These are phyloP conservation scores for Syngnathus rostellatus DNA, from an alignment of 2,797 vertebrate genomes.

Conservation along the genomic window DNA sequence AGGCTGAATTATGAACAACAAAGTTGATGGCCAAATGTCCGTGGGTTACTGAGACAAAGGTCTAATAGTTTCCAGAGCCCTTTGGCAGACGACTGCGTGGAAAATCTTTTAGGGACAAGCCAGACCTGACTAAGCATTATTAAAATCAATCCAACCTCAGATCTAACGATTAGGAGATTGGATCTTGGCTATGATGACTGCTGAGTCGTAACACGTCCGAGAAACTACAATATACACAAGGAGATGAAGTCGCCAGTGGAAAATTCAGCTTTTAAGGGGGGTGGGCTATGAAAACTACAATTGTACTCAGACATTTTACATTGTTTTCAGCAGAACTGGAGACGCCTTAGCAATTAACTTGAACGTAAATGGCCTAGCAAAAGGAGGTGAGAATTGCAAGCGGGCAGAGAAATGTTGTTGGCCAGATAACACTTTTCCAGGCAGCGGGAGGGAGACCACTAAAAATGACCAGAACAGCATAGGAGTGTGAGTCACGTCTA, in stretches of 20 bases:
- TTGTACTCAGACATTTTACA: conserved; percentile 29
- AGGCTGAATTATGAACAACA: conserved; percentile 3
- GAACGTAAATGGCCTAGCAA: conserved; percentile 35
- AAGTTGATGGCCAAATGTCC: conserved; percentile 57
- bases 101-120: conserved; percentile 58
- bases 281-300: conserved; percentile 7
- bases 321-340: conserved; percentile 16
- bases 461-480: conserved; percentile 21
- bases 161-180: conserved; percentile 48
- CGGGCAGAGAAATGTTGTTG: conserved; percentile 30
- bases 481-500: neutral
- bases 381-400: conserved; percentile 40
- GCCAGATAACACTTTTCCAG: conserved; percentile 30
- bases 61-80: conserved; percentile 70
- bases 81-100: conserved; percentile 54
- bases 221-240: conserved; percentile 9
- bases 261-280: conserved; percentile 21
- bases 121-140: conserved; percentile 62
- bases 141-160: conserved; percentile 41
- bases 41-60: conserved; percentile 49
- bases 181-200: conserved; percentile 28
- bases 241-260: conserved; percentile 38
- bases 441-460: neutral
- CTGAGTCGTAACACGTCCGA: neutral
- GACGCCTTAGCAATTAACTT: conserved; percentile 25